A percentile compares a stretch with the other conserved stretches of the same genome.
Evolutionary conservation across 2,113 vertebrate genomes (phyloP).

Genomic region (Phasianus colchicus): DNA sequence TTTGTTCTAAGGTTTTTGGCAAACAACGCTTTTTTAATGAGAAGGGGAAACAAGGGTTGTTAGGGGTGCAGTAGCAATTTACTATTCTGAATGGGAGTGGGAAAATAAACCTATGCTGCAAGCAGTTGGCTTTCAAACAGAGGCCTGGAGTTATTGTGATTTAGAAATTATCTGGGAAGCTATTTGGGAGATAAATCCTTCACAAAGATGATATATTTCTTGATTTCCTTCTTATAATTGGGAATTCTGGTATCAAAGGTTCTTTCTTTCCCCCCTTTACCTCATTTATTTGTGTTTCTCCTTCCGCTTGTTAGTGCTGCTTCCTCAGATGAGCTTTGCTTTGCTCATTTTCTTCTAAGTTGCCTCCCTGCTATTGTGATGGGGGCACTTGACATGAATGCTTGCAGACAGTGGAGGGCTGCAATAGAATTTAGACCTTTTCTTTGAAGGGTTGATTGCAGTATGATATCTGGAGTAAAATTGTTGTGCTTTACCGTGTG

Average conservation of each 20-base stretch:
- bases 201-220: not conserved
- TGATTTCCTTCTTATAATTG: not conserved
- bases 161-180: not conserved
- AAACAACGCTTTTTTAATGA: not conserved
- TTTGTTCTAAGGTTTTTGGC: not conserved
- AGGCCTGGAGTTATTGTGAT: not conserved
- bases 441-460: not conserved
- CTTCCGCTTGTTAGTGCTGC: not conserved
- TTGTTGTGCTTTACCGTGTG: not conserved
- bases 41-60: not conserved
- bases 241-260: not conserved
- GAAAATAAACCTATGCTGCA: not conserved
- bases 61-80: not conserved
- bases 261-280: not conserved
- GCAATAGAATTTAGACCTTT: not conserved
- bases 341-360: not conserved
- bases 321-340: not conserved
- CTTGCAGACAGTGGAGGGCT: not conserved
- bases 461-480: not conserved
- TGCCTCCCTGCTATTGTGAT: not conserved
- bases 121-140: not conserved
- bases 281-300: not conserved
- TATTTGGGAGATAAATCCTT: not conserved
- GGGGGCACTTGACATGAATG: not conserved
- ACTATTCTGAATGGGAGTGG: not conserved